phyloP scores from a whole-genome alignment of 2,797 vertebrate genomes.

The Basileuterus tristriatus region DNA sequence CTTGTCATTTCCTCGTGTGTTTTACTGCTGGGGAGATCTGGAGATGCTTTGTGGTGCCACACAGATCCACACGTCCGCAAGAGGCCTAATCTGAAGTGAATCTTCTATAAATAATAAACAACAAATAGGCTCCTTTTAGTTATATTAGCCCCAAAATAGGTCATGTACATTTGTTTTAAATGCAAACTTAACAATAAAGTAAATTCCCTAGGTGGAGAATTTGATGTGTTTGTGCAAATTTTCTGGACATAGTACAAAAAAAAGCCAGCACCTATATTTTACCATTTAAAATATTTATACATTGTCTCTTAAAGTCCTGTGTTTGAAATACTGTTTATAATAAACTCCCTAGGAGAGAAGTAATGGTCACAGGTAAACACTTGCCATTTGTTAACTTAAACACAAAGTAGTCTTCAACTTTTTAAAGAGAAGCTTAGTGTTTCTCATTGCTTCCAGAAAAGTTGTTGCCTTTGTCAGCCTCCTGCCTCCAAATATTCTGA shows the following conservation, averaged over 20 bases:
- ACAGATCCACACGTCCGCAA: conserved; percentile 50
- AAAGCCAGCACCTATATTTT: conserved; percentile 72
- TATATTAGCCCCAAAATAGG: conserved; percentile 80
- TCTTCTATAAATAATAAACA: conserved; percentile 83
- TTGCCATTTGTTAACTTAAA: conserved; percentile 36
- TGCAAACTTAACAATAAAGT: conserved; percentile 77
- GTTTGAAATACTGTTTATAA: conserved; percentile 76
- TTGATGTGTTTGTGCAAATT: conserved; percentile 79
- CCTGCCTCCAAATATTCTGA: background rate
- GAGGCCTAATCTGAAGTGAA: conserved; percentile 78
- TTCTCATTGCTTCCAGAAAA: background rate
- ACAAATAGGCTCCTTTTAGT: conserved; percentile 78
- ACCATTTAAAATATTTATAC: conserved; percentile 79
- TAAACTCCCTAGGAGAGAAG: conserved; percentile 58
- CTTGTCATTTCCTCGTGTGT: conserved; percentile 62
- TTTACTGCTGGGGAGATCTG: conserved; percentile 18
- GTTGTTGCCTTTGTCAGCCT: background rate
- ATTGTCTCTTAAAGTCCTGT: conserved; percentile 69
- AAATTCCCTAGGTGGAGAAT: conserved; percentile 70
- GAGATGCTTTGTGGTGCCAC: conserved; percentile 39
- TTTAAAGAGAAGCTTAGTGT: background rate
- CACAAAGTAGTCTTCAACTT: conserved; percentile 9
- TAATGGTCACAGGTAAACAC: conserved; percentile 38
- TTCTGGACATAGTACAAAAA: conserved; percentile 72
- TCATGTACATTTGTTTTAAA: conserved; percentile 77